phyloP scores from a whole-genome alignment of 92 coral and sea anemone genomes.

The Micromussa lordhowensis region DNA sequence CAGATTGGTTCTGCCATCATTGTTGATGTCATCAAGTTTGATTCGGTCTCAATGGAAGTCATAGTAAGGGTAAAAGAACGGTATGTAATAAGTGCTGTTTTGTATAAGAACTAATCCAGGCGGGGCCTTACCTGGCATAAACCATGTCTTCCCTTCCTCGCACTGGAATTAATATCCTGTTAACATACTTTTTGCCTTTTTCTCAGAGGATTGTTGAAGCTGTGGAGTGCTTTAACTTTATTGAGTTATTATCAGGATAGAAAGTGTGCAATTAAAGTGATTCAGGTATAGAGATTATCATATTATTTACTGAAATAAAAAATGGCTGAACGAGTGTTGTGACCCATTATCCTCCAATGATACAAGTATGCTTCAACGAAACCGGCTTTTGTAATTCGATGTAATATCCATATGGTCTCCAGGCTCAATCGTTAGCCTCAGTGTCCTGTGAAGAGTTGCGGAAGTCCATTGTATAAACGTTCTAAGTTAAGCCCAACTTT shows the following conservation, averaged over 20 bases:
- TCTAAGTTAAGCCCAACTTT: no score
- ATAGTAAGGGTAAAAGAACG: constrained; percentile 68
- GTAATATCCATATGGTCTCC: no score
- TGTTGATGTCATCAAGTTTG: constrained; percentile 68
- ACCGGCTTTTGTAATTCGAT: no score
- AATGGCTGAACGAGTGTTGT: no score
- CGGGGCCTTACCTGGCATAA: neutral
- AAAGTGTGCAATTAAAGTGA: constrained; percentile 33
- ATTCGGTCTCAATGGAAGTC: constrained; percentile 48
- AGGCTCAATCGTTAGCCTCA: no score
- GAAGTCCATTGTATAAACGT: no score
- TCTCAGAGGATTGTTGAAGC: constrained; percentile 25
- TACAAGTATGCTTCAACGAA: no score
- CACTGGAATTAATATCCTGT: neutral
- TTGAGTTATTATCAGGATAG: constrained; percentile 25
- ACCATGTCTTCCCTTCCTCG: neutral
- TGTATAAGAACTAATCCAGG: neutral
- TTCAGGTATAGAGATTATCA: constrained; percentile 15
- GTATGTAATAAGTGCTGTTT: constrained; percentile 2
- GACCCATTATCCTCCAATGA: no score
- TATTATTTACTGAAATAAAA: no score
- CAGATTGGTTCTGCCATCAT: constrained; percentile 71
- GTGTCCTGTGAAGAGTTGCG: no score
- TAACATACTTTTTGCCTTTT: constrained; percentile 7
- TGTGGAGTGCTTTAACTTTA: constrained; percentile 42